These are phyloP conservation scores for Cosmorhoe ocellata DNA, from an alignment of 2,888 invertebrate species.

Conservation along the genomic window DNA sequence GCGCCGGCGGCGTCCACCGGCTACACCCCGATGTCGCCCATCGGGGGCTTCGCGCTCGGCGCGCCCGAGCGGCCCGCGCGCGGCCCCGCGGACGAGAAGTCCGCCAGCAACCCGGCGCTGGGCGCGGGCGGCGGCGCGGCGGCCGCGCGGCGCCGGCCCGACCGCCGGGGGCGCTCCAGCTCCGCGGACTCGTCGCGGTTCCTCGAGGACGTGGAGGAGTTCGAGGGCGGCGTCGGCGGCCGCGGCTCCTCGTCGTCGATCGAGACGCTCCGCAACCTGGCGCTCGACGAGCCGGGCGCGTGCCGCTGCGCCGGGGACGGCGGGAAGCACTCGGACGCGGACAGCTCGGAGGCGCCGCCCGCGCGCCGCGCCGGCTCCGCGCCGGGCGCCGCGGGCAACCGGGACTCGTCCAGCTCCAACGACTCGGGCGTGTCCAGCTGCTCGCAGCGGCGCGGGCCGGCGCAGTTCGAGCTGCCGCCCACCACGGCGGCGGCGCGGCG, in stretches of 20 bases:
- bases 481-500: conserved; percentile 80
- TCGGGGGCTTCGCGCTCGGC: conserved; percentile 72
- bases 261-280: conserved; percentile 72
- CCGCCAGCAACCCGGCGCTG: conserved; percentile 87
- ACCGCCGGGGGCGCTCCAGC: conserved; percentile 84
- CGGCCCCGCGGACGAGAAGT: conserved; percentile 77
- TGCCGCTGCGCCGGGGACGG: conserved; percentile 55
- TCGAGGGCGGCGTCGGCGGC: conserved; percentile 65
- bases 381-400: conserved; percentile 86
- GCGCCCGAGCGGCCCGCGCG: conserved; percentile 62
- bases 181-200: conserved; percentile 89
- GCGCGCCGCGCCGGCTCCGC: conserved; percentile 63
- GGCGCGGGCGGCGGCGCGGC: conserved; percentile 68
- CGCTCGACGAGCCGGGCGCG: conserved; percentile 56
- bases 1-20: conserved; percentile 62
- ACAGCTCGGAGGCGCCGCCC: conserved; percentile 65
- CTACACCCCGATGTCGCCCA: conserved; percentile 90
- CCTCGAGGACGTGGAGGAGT: conserved; percentile 84
- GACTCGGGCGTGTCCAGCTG: conserved; percentile 90
- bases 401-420: conserved; percentile 91
- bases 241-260: conserved; percentile 73
- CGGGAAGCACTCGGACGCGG: conserved; percentile 66
- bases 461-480: conserved; percentile 84
- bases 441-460: conserved; percentile 81
- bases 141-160: conserved; percentile 43